Evolutionary conservation across 2,888 invertebrate genomes (phyloP), one percentile per base, ranked within the genome.

Genomic region (Bembecia ichneumoniformis): DNA sequence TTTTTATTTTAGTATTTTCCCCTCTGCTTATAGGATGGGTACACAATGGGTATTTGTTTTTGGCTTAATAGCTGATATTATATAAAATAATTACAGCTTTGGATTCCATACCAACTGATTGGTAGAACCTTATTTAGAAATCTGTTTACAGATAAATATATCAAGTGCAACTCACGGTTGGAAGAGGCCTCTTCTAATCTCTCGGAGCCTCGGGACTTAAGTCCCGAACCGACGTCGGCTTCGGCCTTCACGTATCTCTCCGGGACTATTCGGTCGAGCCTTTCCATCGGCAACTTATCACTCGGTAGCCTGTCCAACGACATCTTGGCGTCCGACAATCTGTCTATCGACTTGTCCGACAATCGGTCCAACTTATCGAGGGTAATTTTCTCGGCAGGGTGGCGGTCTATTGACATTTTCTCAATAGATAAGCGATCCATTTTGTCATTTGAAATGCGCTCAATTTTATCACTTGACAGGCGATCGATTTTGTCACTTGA

Each of bases 141-240:
- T 28, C 5, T 28, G 9, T 28, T 28, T 28, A 28, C 1, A 7
- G 28, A 28, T 5, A 28, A 28, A 28, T 28, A 40, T 13, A 40
- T 40, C n/a, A 40, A 9, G 4, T 1, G 44, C 10, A 15, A 59
- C 75, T 77, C 28, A 84, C 84, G 74, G 49, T 75, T 77, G 7
- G 77, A 75, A 7, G 74, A 71, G 34, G 77, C 70, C 43, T 82
- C 82, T 49, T 79, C 79, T 0, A 77, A 63, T 36, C 81, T 59
- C 56, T 81, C 81, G 0, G 78, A 77, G 2, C 75, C 77, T 11
- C 79, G 64, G 10, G 74, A 62, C 55, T 81, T 81, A 34, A 76
- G 49, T 0, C 72, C 83, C 5, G 81, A 80, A 0, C 84, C 84
- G 13, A 86, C 83, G 43, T 86, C 86, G 4, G 86, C 86, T 55